Evolutionary conservation across 2,113 vertebrate genomes (phyloP).

Genomic region (Cynocephalus volans): DNA sequence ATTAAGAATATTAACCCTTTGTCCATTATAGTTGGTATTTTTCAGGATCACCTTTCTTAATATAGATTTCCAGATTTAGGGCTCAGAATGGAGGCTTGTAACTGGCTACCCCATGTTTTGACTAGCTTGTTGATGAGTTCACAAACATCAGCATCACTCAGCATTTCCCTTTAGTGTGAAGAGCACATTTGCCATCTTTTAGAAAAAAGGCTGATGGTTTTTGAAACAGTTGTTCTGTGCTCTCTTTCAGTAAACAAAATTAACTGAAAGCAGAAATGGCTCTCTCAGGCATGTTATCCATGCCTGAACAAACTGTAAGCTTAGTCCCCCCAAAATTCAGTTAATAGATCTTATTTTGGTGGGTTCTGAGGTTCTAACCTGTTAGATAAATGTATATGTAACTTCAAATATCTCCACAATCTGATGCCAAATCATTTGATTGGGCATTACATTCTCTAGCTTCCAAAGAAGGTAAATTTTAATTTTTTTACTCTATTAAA

Average conservation of each 20-base stretch:
- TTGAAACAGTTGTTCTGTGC: not conserved
- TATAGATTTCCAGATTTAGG: not conserved
- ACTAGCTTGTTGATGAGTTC: too few relatives aligned
- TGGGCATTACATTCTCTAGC: not conserved
- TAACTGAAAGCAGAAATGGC: not conserved
- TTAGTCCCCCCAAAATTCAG: conserved; percentile 35
- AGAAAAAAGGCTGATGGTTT: not conserved
- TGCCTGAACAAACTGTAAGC: not conserved
- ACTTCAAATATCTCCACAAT: conserved; percentile 34
- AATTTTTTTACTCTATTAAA: conserved; percentile 11
- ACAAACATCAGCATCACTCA: not conserved
- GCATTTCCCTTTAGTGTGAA: not conserved
- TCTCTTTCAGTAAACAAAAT: not conserved
- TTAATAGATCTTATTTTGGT: conserved; percentile 29
- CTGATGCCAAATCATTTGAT: not conserved
- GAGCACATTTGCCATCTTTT: not conserved
- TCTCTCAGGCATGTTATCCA: not conserved
- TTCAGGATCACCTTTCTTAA: not conserved
- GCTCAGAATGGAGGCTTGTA: not conserved
- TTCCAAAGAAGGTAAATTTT: conserved; percentile 34
- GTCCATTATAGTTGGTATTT: not conserved
- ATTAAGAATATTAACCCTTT: not conserved
- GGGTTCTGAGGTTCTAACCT: not conserved
- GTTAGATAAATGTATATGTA: not conserved
- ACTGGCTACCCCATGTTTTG: not conserved